phyloP scores from a whole-genome alignment of 2,113 vertebrate genomes.

The Gymnobelideus leadbeateri region DNA sequence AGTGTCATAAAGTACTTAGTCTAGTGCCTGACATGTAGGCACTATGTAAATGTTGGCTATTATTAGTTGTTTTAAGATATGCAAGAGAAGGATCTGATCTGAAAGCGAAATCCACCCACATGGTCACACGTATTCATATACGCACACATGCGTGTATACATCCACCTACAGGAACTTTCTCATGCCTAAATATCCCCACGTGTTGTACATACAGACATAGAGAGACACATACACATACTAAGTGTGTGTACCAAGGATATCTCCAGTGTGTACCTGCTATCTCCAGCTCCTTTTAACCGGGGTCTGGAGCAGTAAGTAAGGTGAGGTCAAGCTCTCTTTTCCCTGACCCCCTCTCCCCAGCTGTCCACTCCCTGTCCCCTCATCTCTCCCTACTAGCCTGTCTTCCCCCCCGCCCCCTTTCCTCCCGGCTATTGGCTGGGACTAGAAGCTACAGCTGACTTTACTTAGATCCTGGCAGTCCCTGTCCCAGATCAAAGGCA shows the following conservation, averaged over 20 bases:
- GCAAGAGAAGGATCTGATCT: background rate
- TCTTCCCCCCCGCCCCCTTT: slow-evolving; percentile 49
- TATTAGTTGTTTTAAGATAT: background rate
- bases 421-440: slow-evolving; percentile 64
- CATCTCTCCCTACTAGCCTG: slow-evolving; percentile 45
- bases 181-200: slow-evolving; percentile 35
- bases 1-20: background rate
- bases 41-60: background rate
- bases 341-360: slow-evolving; percentile 53
- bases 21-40: background rate
- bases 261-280: slow-evolving; percentile 59
- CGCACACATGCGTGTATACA: background rate
- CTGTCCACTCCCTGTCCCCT: slow-evolving; percentile 40
- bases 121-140: background rate
- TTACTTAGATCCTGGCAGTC: slow-evolving; percentile 81
- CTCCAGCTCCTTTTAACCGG: slow-evolving; percentile 37
- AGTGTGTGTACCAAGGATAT: slow-evolving; percentile 35
- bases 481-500: slow-evolving; percentile 82
- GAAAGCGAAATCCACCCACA: background rate
- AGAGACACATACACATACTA: background rate
- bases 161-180: slow-evolving; percentile 14
- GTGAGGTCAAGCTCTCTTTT: slow-evolving; percentile 18
- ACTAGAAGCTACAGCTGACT: slow-evolving; percentile 79
- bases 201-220: background rate
- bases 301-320: slow-evolving; percentile 30